A percentile compares a stretch with the other conserved stretches of the same genome.
Evolutionary conservation across 2,797 vertebrate species (phyloP).

Genomic region (Gobionotothen gibberifrons): DNA sequence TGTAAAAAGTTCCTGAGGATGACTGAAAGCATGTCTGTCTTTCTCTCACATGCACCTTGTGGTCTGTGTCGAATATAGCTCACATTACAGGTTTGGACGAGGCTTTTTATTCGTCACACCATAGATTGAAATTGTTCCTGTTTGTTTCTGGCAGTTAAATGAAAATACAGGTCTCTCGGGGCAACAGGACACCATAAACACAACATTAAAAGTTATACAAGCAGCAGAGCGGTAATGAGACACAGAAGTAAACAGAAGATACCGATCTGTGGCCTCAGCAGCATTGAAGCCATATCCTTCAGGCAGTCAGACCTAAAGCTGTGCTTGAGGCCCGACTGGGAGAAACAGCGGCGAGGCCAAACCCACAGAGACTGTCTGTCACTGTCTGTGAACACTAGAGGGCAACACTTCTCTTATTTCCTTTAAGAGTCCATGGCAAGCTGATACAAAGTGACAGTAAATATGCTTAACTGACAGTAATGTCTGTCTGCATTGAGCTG

Average conservation of each 20-base stretch:
- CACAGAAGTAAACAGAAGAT: conserved; percentile 53
- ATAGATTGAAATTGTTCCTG: conserved; percentile 38
- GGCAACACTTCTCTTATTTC: conserved; percentile 47
- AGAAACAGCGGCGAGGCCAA: conserved; percentile 48
- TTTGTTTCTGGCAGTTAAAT: conserved; percentile 51
- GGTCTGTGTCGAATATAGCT: conserved; percentile 33
- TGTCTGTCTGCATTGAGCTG: background rate
- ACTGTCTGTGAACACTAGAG: conserved; percentile 44
- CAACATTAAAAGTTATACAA: conserved; percentile 58
- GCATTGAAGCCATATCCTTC: conserved; percentile 48
- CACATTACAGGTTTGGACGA: conserved; percentile 44
- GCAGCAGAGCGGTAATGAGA: conserved; percentile 35
- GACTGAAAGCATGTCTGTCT: conserved; percentile 18
- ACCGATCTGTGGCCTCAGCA: conserved; percentile 48
- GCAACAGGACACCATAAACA: conserved; percentile 52
- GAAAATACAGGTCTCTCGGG: conserved; percentile 43
- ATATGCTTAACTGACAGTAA: background rate
- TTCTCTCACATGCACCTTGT: conserved; percentile 39
- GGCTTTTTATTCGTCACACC: conserved; percentile 27
- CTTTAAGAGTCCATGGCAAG: background rate
- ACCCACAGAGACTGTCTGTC: conserved; percentile 43
- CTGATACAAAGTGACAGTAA: background rate
- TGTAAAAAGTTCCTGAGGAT: conserved; percentile 22
- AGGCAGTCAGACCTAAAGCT: conserved; percentile 22
- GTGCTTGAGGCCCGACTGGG: conserved; percentile 35